phyloP scores from a whole-genome alignment of 2,888 invertebrate genomes.

The Eupithecia subumbrata region DNA sequence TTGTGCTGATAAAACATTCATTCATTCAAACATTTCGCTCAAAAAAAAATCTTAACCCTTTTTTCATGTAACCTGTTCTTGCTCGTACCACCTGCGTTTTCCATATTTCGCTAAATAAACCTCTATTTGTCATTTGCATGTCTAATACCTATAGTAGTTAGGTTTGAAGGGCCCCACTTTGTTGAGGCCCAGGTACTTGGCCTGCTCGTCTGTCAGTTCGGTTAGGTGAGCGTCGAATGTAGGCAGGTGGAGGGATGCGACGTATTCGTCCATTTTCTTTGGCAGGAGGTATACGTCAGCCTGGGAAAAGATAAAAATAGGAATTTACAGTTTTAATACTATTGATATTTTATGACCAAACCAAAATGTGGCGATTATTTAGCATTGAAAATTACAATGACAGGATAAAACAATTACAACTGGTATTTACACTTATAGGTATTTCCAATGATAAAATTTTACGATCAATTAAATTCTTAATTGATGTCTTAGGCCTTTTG shows the following conservation, averaged over 20 bases:
- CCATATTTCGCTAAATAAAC: background rate
- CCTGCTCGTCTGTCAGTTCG: constrained; percentile 97
- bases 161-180: constrained; percentile 99
- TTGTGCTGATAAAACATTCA: background rate
- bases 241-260: constrained; percentile 97
- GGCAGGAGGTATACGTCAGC: constrained; percentile 98
- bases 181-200: constrained; percentile 98
- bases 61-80: background rate
- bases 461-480: too few relatives aligned
- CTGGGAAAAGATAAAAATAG: constrained; percentile 50
- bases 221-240: constrained; percentile 99
- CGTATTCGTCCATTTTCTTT: constrained; percentile 99
- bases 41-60: background rate
- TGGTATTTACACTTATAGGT: too few relatives aligned
- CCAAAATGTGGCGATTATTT: too few relatives aligned
- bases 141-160: constrained; percentile 95
- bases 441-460: too few relatives aligned
- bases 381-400: too few relatives aligned
- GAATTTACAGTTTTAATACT: background rate
- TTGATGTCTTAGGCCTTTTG: too few relatives aligned
- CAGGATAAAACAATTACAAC: too few relatives aligned
- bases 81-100: constrained; percentile 10
- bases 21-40: background rate
- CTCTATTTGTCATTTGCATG: background rate
- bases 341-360: too few relatives aligned